Base-by-base conservation (phyloP, 2,113 vertebrate genomes). In the Synodontis membranacea region DNA sequence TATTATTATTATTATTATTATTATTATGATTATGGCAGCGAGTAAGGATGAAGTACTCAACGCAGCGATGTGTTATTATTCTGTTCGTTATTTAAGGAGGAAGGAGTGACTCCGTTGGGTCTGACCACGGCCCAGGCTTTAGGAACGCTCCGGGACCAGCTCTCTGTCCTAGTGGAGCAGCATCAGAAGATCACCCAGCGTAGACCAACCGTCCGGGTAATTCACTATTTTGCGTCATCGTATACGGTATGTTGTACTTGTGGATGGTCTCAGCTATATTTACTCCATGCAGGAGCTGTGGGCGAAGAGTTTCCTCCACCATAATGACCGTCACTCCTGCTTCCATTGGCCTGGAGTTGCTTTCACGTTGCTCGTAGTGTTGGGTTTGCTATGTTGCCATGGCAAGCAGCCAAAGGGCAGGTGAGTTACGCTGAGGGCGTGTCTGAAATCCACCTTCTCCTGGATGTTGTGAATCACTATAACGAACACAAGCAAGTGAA, bases 271-370 rank as follows among this genome's bases (percentile, higher is more conserved):
- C 46, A 11, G 60, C 46, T 88, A 31, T 8, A 74, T 88, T 82
- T 7, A 86, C 82, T 75, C 64, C 5, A 88, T 92, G 89, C 62
- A 99, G 98, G 96, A 97, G 83, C 92, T 91, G 58, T 97, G 97
- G 96, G 90, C 91, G 74, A 94, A 93, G 91, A 97, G 96, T 93
- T 99, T 99, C 90, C 94, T 99, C 86, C 94, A 97, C 93, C 98
- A 99, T 91, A 92, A 94, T 88, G 98, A 97, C 94, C 97, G 97
- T 80, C 96, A 96, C 89, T 99, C 98, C 84, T 98, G 97, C 89
- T 96, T 99, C 91, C 98, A 99, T 88, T 99, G 97, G 98, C 97
- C 97, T 0, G 98, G 97, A 34, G 97, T 96, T 2, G 96, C 96
- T 15, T 94, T 99, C 89, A 98, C 97, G 90, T 92, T 99, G 19